phyloP scores from a whole-genome alignment of 2,888 invertebrate genomes.

The Alviniconcha strummeri region DNA sequence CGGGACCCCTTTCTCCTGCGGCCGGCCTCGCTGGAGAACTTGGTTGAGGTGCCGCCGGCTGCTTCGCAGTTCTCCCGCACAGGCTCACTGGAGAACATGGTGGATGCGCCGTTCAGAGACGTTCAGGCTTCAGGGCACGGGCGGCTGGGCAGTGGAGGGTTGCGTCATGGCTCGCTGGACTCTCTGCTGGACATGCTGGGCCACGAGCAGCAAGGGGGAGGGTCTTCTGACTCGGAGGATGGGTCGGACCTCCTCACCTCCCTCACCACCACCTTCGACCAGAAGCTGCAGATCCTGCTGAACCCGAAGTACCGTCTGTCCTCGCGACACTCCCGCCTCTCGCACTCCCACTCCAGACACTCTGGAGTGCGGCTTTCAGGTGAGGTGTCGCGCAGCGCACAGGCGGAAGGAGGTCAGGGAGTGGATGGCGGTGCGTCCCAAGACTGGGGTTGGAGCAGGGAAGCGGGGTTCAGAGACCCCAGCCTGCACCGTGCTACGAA shows the following conservation, averaged over 20 bases:
- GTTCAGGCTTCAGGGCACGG: conserved; percentile 33
- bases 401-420: neutral
- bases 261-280: conserved; percentile 67
- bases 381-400: neutral
- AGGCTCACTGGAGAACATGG: conserved; percentile 58
- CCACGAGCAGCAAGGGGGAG: conserved; percentile 54
- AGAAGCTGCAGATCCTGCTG: conserved; percentile 65
- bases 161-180: conserved; percentile 77
- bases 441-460: conserved; percentile 13
- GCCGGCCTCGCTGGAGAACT: conserved; percentile 18
- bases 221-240: conserved; percentile 65
- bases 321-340: conserved; percentile 21
- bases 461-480: conserved; percentile 59
- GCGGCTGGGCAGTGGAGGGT: conserved; percentile 46
- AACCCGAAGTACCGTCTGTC: conserved; percentile 61
- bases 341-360: conserved; percentile 4
- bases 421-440: neutral
- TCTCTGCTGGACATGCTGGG: conserved; percentile 76
- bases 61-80: conserved; percentile 48
- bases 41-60: conserved; percentile 48
- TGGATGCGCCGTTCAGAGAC: conserved; percentile 40
- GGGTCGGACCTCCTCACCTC: conserved; percentile 66
- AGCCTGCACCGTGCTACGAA: conserved; percentile 64
- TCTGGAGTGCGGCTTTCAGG: neutral
- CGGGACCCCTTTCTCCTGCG: conserved; percentile 41